Evolutionary conservation across 2,113 vertebrate genomes (phyloP).

Genomic region (Caranx ignobilis): DNA sequence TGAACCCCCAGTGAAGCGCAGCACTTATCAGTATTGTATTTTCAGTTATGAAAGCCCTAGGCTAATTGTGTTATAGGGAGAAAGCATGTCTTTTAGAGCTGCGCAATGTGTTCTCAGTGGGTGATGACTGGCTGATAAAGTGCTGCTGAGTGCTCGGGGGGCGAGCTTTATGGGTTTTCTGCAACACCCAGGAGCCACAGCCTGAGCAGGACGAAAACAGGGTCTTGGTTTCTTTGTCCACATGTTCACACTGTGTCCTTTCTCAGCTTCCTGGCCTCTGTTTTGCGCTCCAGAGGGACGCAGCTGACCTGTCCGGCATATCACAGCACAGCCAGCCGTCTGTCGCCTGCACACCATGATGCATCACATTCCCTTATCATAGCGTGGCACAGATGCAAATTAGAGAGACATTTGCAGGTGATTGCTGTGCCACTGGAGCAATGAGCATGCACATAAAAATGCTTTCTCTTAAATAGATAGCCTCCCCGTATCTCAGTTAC

Average conservation of each 20-base stretch:
- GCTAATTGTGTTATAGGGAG: constrained; percentile 49
- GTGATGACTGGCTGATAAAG: constrained; percentile 64
- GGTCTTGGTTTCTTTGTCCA: constrained; percentile 24
- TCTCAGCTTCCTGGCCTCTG: constrained; percentile 14
- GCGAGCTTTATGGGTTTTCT: constrained; percentile 66
- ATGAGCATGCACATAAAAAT: not conserved
- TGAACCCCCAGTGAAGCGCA: constrained; percentile 1
- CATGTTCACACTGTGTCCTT: constrained; percentile 24
- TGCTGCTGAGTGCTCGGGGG: constrained; percentile 44
- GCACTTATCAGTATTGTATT: constrained; percentile 61
- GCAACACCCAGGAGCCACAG: constrained; percentile 31
- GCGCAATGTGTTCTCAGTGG: constrained; percentile 20
- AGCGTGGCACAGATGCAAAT: not conserved
- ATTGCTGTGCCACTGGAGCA: constrained; percentile 5
- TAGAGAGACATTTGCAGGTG: constrained; percentile 22
- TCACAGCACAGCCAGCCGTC: constrained; percentile 4
- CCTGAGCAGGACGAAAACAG: constrained; percentile 36
- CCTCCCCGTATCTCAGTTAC: not conserved
- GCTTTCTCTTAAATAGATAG: not conserved
- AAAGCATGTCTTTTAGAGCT: constrained; percentile 14
- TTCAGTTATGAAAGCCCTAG: constrained; percentile 30
- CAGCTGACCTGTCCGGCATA: constrained; percentile 1
- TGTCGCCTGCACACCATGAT: not conserved
- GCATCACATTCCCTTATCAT: not conserved
- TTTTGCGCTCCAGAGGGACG: not conserved